phyloP scores from a whole-genome alignment of 1,140 invertebrate species.

The Drosophila athabasca region DNA sequence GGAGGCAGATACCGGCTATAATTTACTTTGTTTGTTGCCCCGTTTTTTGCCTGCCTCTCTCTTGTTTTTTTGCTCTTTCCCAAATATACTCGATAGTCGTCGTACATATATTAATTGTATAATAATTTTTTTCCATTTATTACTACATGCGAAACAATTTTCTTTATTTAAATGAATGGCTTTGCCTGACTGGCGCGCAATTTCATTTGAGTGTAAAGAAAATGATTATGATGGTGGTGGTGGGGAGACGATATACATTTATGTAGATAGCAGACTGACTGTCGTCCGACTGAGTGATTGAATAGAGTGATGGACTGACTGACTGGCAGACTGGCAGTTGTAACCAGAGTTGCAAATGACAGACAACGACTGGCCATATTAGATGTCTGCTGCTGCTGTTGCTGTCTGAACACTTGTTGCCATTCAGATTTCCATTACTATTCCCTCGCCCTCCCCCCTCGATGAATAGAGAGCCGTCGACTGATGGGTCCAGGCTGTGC shows the following conservation, averaged over 20 bases:
- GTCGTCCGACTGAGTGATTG: too few relatives aligned
- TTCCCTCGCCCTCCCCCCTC: not conserved
- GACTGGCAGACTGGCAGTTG: constrained; percentile 22
- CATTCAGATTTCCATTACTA: constrained; percentile 3
- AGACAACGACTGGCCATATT: constrained; percentile 5
- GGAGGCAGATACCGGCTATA: constrained; percentile 52
- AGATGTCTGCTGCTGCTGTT: not conserved
- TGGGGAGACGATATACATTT: too few relatives aligned
- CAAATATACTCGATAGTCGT: constrained; percentile 20
- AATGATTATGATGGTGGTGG: constrained; percentile 25
- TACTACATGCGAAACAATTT: constrained; percentile 67
- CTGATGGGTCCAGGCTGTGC: constrained; percentile 68
- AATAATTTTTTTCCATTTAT: constrained; percentile 71
- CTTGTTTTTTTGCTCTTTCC: constrained; percentile 20
- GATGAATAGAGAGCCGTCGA: constrained; percentile 35
- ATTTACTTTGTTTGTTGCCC: constrained; percentile 17
- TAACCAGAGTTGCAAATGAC: constrained; percentile 45
- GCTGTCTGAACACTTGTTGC: constrained; percentile 58
- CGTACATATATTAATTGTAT: constrained; percentile 62
- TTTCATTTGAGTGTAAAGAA: constrained; percentile 56
- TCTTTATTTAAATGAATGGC: constrained; percentile 78
- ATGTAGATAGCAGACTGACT: too few relatives aligned
- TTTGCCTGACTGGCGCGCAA: constrained; percentile 69
- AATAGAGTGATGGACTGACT: constrained; percentile 15
- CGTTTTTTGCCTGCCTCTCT: constrained; percentile 22